Evolutionary conservation across 2,888 invertebrate genomes (phyloP), one percentile per base, ranked within the genome.

Genomic region (Serrognathus titanus): DNA sequence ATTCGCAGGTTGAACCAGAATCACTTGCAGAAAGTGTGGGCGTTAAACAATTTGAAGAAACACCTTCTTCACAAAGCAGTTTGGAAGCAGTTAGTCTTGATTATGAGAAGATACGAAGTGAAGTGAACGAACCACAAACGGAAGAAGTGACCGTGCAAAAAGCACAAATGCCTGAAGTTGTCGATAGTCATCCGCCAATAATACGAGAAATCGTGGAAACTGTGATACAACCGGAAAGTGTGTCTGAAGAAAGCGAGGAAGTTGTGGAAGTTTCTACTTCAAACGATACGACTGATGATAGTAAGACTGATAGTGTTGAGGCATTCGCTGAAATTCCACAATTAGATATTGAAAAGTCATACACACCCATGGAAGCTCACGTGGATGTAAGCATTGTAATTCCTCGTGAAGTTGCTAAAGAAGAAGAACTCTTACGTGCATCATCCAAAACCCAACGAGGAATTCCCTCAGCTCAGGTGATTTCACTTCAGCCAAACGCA

Each of bases 51-150:
- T 13, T 7, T n/a, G 12, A 39, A 10, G 40, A 51, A 45, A 31
- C 24, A 7, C 24, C 24, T 31, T 48, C 54, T 9, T 55, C 57
- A 38, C 51, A 40, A 20, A 38, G 52, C 8, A 53, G 45, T 35
- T 45, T 59, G 2, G 57, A 55, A 12, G n/a, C n/a, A n/a, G 60
- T 57, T 49, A 62, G 62, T 40, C 48, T 63, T 40, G 38, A 48
- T 3, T 13, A 24, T 9, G 60, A 60, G 35, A 60, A 49, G 24
- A 3, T 31, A 6, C 24, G 16, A 16, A 2, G 5, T 31, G 24
- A 31, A 31, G 6, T n/a, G n/a, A n/a, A 31, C 0, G 24, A 31
- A 31, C 1, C 24, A 7, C 24, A 7, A 31, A 31, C 4, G 7
- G 24, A 12, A 12, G 45, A 24, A 45, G 36, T 31, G 37, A 35